phyloP scores from a whole-genome alignment of 2,888 invertebrate genomes.

The Plagodis pulveraria region DNA sequence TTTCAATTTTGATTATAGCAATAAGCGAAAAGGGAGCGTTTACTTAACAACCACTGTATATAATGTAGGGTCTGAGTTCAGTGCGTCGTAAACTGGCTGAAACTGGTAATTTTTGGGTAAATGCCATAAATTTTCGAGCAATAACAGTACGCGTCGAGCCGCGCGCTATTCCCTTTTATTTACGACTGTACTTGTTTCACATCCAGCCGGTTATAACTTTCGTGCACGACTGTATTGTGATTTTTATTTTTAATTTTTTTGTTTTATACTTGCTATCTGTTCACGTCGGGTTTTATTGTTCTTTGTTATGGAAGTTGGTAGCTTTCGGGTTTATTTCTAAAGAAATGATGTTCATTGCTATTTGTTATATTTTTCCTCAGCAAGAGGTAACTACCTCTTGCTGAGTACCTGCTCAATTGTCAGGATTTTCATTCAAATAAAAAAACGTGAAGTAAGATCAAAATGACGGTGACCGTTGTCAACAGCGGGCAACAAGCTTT shows the following conservation, averaged over 20 bases:
- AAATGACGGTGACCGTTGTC: constrained; percentile 15
- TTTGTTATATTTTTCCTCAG: constrained; percentile 14
- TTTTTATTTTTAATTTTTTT: constrained; percentile 63
- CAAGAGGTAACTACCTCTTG: too few species aligned
- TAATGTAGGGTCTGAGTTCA: constrained; percentile 50
- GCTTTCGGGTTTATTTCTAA: constrained; percentile 42
- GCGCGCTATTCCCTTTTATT: constrained; percentile 80
- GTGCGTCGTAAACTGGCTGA: constrained; percentile 66
- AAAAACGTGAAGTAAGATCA: constrained; percentile 13
- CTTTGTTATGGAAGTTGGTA: constrained; percentile 67
- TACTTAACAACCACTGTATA: constrained; percentile 43
- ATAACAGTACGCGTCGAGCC: constrained; percentile 74
- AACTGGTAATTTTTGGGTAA: constrained; percentile 76
- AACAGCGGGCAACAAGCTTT: constrained; percentile 13
- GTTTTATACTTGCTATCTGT: constrained; percentile 62
- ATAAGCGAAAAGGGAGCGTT: constrained; percentile 42
- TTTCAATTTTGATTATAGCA: constrained; percentile 43
- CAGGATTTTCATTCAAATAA: constrained; percentile 14
- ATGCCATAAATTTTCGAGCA: constrained; percentile 74
- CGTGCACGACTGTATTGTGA: constrained; percentile 75
- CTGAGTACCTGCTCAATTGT: neutral
- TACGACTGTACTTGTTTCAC: constrained; percentile 82
- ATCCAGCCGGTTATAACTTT: constrained; percentile 77
- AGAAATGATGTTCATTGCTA: constrained; percentile 29
- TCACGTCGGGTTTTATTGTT: constrained; percentile 67